These are phyloP conservation scores for Lamprologus callipterus DNA, from an alignment of 2,113 vertebrate species.

Conservation along the genomic window DNA sequence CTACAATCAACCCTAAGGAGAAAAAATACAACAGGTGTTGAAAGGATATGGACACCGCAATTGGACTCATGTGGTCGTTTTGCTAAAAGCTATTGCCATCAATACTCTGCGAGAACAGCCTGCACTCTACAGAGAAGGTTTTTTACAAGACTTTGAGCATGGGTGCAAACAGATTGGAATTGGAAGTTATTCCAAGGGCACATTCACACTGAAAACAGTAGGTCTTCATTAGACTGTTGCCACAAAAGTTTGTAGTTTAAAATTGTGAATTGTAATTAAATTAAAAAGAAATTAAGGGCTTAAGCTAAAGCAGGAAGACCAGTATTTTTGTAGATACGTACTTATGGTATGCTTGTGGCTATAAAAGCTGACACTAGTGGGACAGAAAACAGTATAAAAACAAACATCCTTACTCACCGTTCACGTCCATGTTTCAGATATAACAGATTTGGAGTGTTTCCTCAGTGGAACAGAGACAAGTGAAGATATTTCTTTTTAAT, in stretches of 20 bases:
- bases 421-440: neutral
- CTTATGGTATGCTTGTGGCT: neutral
- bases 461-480: neutral
- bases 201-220: fast-evolving
- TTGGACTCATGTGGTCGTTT: neutral
- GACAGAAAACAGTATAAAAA: neutral
- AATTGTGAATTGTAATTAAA: neutral
- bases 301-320: neutral
- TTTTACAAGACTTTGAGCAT: neutral
- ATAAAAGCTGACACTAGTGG: neutral
- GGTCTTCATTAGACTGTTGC: neutral
- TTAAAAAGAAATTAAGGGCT: neutral
- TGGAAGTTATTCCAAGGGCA: neutral
- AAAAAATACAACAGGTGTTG: neutral
- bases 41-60: neutral
- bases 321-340: neutral
- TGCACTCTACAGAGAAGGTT: neutral
- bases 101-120: neutral
- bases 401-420: neutral
- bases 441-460: neutral
- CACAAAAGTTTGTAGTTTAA: neutral
- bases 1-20: neutral
- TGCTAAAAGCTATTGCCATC: neutral
- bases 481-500: neutral
- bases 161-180: neutral